These are phyloP conservation scores for Pocota personata DNA, from an alignment of 2,888 invertebrate species.

Conservation along the genomic window DNA sequence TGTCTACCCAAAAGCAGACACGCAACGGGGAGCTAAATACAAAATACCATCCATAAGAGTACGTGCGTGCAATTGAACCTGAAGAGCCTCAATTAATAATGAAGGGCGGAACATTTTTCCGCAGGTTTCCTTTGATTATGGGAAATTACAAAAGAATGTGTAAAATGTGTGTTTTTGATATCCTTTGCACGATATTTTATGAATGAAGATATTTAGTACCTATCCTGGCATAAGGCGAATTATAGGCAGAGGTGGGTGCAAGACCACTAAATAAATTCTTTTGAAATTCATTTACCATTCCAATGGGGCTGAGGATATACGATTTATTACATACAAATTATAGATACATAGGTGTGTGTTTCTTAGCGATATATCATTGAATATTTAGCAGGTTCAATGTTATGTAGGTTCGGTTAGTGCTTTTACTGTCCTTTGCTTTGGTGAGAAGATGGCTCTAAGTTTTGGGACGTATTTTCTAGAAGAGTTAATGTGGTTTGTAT, in stretches of 20 bases:
- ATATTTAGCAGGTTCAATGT: background rate
- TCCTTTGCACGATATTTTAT: constrained; percentile 51
- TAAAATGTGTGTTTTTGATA: constrained; percentile 54
- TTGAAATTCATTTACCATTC: background rate
- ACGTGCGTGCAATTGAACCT: constrained; percentile 64
- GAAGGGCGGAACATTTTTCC: constrained; percentile 68
- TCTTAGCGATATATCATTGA: background rate
- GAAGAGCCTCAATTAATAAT: constrained; percentile 71
- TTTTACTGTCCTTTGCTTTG: background rate
- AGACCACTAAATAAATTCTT: background rate
- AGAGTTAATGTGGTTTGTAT: too few relatives aligned
- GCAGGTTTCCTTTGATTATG: constrained; percentile 63
- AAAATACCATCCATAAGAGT: constrained; percentile 26
- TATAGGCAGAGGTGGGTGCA: background rate
- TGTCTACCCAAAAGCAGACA: constrained; percentile 33
- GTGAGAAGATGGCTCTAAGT: too few relatives aligned
- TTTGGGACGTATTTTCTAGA: too few relatives aligned
- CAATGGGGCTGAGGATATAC: background rate
- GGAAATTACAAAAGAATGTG: constrained; percentile 60
- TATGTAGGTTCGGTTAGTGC: background rate
- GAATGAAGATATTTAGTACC: constrained; percentile 21
- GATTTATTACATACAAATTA: background rate
- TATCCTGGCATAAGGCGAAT: background rate
- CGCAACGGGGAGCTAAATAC: constrained; percentile 35
- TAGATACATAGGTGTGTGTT: background rate